Conservation (phyloP, 2,888 invertebrate genomes). For the Synergus laeviventris region DNA sequence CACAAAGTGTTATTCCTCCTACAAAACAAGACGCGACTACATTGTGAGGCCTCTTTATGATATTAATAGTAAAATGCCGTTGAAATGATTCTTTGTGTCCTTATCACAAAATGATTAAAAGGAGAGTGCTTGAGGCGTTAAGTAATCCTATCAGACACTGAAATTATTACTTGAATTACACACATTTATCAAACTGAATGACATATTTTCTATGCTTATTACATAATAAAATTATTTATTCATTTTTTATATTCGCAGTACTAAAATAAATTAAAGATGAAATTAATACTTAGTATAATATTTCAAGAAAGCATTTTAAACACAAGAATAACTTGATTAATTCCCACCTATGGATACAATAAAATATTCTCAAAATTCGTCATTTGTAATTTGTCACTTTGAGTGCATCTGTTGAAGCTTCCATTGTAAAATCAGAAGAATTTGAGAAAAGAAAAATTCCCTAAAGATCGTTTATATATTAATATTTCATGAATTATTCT, state of each 20-base stretch:
- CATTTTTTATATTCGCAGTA: not conserved
- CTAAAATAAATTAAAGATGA: not conserved
- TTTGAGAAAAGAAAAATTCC: not conserved
- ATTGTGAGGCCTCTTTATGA: slow-evolving; percentile 23
- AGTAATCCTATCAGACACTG: slow-evolving; percentile 28
- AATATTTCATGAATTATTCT: slow-evolving; percentile 16
- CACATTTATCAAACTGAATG: slow-evolving; percentile 27
- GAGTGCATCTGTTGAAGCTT: not conserved
- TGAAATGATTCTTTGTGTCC: slow-evolving; percentile 39
- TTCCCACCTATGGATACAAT: not conserved
- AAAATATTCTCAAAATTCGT: not conserved
- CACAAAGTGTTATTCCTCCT: slow-evolving; percentile 32
- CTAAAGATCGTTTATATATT: not conserved
- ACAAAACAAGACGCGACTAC: not conserved
- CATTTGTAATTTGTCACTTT: not conserved
- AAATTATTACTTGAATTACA: slow-evolving; percentile 32
- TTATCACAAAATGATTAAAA: slow-evolving; percentile 38
- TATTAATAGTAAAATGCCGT: slow-evolving; percentile 29
- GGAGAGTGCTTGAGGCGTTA: slow-evolving; percentile 23
- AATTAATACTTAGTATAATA: too few species aligned
- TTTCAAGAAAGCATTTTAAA: too few species aligned
- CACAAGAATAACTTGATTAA: too few species aligned
- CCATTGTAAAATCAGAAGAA: not conserved
- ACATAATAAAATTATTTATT: not conserved
- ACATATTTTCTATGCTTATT: not conserved